A percentile compares a stretch with the other conserved stretches of the same genome.
These are phyloP conservation scores for Podarcis siculus DNA, from an alignment of 2,797 vertebrate genomes.

Conservation along the genomic window DNA sequence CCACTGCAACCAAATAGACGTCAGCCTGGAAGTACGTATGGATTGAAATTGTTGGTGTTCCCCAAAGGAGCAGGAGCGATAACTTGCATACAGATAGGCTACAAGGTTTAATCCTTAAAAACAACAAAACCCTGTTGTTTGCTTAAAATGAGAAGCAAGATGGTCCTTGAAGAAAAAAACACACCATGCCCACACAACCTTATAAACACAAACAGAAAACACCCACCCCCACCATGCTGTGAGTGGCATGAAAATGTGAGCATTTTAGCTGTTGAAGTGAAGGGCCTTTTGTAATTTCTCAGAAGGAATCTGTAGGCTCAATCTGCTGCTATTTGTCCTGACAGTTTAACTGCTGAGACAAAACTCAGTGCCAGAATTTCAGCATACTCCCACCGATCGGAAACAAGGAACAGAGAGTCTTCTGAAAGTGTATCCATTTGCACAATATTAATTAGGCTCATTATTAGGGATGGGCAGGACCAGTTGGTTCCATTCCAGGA, in stretches of 20 bases:
- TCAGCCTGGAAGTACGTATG: not conserved
- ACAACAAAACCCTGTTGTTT: slow-evolving; percentile 9
- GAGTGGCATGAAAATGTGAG: slow-evolving; percentile 39
- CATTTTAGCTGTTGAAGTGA: slow-evolving; percentile 10
- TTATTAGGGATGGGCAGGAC: slow-evolving; percentile 15
- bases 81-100: slow-evolving; percentile 16
- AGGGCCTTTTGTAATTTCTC: slow-evolving; percentile 61
- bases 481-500: slow-evolving; percentile 3
- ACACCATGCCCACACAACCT: not conserved
- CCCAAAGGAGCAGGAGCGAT: not conserved
- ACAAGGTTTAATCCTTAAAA: slow-evolving; percentile 9
- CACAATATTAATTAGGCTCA: slow-evolving; percentile 28
- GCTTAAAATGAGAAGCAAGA: slow-evolving; percentile 42
- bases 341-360: slow-evolving; percentile 61
- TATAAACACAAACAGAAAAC: slow-evolving; percentile 41
- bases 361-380: slow-evolving; percentile 52
- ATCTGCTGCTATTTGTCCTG: slow-evolving; percentile 63
- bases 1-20: not conserved
- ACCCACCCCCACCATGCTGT: not conserved
- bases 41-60: not conserved
- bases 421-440: slow-evolving; percentile 28
- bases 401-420: slow-evolving; percentile 27
- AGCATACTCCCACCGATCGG: slow-evolving; percentile 34
- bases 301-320: slow-evolving; percentile 57
- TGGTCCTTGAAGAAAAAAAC: not conserved